Base-by-base conservation (phyloP, 2,888 invertebrate genomes). In the Pegoplata infirma region DNA sequence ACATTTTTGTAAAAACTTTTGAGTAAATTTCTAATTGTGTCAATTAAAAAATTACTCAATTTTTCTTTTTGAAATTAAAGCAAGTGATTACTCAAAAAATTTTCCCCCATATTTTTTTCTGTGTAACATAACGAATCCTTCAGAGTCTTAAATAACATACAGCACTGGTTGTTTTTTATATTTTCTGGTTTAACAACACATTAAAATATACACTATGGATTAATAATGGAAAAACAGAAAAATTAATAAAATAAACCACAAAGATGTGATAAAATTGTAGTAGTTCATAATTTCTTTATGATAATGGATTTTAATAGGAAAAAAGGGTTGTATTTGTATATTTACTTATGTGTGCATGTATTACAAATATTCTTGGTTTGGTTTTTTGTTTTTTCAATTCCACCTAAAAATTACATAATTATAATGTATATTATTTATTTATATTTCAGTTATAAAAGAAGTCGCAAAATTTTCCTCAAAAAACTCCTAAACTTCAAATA, bases 401-500 rank as follows among this genome's bases (percentile, higher is more conserved):
- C 16, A 61, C 5, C n/a, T n/a, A n/a, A n/a, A 7, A 14, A 14
- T 14, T 28, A 7, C 16, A 53, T 16, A 44, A 44, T 25, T 14
- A n/a, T n/a, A 14, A 58, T 28, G 16, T 46, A 6, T 61, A 23
- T 51, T 36, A n/a, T 40, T 36, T 10, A 44, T 19, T 3, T 69
- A 44, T 71, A 12, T 64, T 64, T 17, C 51, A 74, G 59, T 46
- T 53, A 67, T 19, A 40, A 28, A 10, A 51, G 25, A 17, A 23
- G 10, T 16, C 5, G 7, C 4, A 56, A 56, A n/a, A 17, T 55
- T 32, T 32, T 1, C 32, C 1, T 25, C 23, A 6, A 8, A 47
- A 36, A 47, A 36, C 17, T 25, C 21, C 16, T 25, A 58, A 28
- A 51, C 10, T 36, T 2, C 36, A 12, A 6, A 16, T 14, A 44